Conservation (phyloP, 2,113 vertebrate species). For the Oncorhynchus gorbuscha region DNA sequence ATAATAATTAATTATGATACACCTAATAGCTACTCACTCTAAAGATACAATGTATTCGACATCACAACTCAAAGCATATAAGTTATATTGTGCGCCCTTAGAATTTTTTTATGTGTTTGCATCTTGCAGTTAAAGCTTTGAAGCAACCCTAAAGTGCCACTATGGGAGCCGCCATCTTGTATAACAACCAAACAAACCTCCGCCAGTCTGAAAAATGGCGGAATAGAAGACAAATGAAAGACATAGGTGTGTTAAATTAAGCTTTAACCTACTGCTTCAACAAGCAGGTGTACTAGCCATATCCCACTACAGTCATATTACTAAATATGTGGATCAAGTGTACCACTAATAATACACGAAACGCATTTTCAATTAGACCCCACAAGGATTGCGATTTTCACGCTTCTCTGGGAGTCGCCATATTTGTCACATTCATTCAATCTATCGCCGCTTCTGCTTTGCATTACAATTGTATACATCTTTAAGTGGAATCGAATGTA, state of each 20-base stretch:
- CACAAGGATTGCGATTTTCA: slow-evolving; percentile 75
- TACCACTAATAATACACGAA: neutral
- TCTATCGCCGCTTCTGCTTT: neutral
- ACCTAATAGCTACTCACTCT: no score
- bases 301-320: neutral
- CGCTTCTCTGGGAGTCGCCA: slow-evolving; percentile 85
- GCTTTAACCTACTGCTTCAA: neutral
- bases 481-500: no score
- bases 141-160: slow-evolving; percentile 52
- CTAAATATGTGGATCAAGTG: neutral
- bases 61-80: no score
- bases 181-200: slow-evolving; percentile 73
- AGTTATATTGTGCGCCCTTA: no score
- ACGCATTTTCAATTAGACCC: neutral
- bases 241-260: neutral
- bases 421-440: slow-evolving; percentile 66
- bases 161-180: slow-evolving; percentile 80
- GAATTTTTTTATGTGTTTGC: neutral
- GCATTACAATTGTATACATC: neutral
- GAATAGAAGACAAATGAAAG: slow-evolving; percentile 46
- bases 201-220: slow-evolving; percentile 77
- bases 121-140: neutral
- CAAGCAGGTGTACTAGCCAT: neutral
- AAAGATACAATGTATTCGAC: no score
- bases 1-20: neutral